Evolutionary conservation across 2,113 vertebrate genomes (phyloP).

Genomic region (Hepsetus odoe): DNA sequence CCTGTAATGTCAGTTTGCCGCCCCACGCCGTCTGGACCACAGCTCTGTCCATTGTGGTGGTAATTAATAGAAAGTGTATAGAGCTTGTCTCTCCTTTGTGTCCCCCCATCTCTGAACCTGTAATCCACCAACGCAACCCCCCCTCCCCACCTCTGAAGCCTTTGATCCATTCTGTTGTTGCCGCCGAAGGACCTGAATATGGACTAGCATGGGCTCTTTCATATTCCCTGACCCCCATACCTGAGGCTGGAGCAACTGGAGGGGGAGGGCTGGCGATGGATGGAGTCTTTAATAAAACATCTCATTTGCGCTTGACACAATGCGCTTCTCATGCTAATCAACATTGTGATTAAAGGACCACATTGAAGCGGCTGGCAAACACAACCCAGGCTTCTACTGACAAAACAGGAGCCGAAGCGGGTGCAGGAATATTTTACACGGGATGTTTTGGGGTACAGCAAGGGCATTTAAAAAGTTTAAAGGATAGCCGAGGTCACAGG

Average conservation of each 20-base stretch:
- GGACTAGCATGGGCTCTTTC: constrained; percentile 63
- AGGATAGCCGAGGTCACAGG: too few relatives aligned
- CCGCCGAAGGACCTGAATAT: constrained; percentile 60
- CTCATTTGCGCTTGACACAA: constrained; percentile 63
- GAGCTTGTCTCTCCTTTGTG: constrained; percentile 68
- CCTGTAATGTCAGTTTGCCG: background rate
- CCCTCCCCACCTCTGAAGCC: constrained; percentile 63
- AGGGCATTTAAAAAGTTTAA: too few relatives aligned
- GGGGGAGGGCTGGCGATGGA: constrained; percentile 21
- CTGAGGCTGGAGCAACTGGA: constrained; percentile 38
- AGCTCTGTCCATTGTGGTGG: constrained; percentile 35
- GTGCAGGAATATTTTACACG: background rate
- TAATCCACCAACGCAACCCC: constrained; percentile 64
- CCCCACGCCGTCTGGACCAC: background rate
- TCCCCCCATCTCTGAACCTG: constrained; percentile 57
- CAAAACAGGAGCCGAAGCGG: constrained; percentile 5
- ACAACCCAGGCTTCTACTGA: constrained; percentile 42
- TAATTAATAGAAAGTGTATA: constrained; percentile 59
- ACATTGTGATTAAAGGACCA: constrained; percentile 72
- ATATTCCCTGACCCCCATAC: constrained; percentile 58
- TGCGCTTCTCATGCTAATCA: constrained; percentile 67
- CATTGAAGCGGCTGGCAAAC: constrained; percentile 54
- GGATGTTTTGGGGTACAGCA: background rate
- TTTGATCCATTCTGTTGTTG: constrained; percentile 72
- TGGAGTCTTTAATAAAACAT: constrained; percentile 69